These are phyloP conservation scores for Illadopsis cleaveri DNA, from an alignment of 2,113 vertebrate genomes.

Conservation along the genomic window DNA sequence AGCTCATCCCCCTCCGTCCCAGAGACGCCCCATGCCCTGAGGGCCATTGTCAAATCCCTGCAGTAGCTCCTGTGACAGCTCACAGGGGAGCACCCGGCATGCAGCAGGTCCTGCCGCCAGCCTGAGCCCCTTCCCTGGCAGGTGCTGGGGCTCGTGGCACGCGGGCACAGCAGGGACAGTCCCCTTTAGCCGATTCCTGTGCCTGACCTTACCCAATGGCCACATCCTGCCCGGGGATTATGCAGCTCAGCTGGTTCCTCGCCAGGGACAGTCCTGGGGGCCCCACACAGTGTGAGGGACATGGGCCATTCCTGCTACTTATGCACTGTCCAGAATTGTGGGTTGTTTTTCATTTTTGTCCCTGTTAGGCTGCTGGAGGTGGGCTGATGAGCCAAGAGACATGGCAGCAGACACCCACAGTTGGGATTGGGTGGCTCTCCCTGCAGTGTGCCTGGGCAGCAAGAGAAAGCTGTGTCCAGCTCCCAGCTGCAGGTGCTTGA, in stretches of 20 bases:
- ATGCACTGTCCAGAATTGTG: background rate
- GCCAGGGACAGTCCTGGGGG: background rate
- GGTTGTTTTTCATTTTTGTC: background rate
- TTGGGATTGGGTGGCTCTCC: background rate
- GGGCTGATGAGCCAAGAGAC: background rate
- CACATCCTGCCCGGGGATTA: rapidly evolving
- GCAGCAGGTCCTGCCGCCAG: background rate
- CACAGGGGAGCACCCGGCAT: background rate
- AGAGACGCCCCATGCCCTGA: conserved; percentile 75
- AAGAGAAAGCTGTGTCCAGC: background rate
- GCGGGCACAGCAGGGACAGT: background rate
- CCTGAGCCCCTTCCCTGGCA: background rate
- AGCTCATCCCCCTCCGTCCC: conserved; percentile 69
- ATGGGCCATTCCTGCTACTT: background rate
- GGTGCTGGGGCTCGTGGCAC: background rate
- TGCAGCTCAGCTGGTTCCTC: background rate
- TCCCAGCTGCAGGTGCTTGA: background rate
- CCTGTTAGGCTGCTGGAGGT: background rate
- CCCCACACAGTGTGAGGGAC: rapidly evolving
- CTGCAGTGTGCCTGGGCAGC: rapidly evolving
- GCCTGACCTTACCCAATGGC: background rate
- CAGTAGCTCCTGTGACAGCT: conserved; percentile 12
- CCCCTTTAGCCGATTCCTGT: background rate
- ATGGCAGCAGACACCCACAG: rapidly evolving
- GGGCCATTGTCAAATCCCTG: conserved; percentile 83